Percentiles rank a stretch among this genome's conserved stretches.
phyloP scores from a whole-genome alignment of 2,888 invertebrate species.

The Trachelus stipa region DNA sequence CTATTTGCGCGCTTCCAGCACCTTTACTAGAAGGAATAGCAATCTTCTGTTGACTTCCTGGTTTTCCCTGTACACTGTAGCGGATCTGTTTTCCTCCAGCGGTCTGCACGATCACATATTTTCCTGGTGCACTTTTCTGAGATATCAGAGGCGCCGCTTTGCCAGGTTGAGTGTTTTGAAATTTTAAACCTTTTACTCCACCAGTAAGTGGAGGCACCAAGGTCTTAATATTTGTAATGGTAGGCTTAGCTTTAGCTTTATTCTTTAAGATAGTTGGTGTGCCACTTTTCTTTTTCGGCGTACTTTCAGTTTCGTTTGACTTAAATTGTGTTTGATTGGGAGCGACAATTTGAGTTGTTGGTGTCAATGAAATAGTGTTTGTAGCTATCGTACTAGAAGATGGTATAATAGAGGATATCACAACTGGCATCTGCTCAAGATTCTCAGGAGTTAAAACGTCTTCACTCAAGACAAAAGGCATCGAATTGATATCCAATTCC shows the following conservation, averaged over 20 bases:
- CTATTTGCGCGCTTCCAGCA: constrained; percentile 55
- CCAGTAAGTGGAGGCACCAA: constrained; percentile 56
- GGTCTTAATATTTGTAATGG: constrained; percentile 60
- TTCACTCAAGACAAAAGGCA: constrained; percentile 81
- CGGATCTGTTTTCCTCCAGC: constrained; percentile 55
- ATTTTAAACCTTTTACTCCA: constrained; percentile 55
- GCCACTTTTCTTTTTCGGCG: constrained; percentile 57
- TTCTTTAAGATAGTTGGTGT: constrained; percentile 59
- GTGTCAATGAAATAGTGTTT: constrained; percentile 33
- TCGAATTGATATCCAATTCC: constrained; percentile 79
- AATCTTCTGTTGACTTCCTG: constrained; percentile 50
- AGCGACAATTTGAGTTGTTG: constrained; percentile 43
- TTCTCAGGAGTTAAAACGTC: constrained; percentile 77
- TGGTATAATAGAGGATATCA: constrained; percentile 62
- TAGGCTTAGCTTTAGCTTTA: constrained; percentile 59
- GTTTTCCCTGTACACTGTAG: constrained; percentile 55
- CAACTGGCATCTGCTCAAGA: constrained; percentile 77
- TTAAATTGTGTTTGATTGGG: constrained; percentile 25
- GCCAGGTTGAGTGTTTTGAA: constrained; percentile 45
- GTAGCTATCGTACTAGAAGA: constrained; percentile 28
- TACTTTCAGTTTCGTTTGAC: constrained; percentile 24
- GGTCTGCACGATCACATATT: constrained; percentile 62
- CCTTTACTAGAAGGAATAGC: constrained; percentile 49
- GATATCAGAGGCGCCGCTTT: constrained; percentile 46
- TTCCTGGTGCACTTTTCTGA: constrained; percentile 53